Conservation (phyloP, 2,888 invertebrate genomes). For the Zelleria hepariella region DNA sequence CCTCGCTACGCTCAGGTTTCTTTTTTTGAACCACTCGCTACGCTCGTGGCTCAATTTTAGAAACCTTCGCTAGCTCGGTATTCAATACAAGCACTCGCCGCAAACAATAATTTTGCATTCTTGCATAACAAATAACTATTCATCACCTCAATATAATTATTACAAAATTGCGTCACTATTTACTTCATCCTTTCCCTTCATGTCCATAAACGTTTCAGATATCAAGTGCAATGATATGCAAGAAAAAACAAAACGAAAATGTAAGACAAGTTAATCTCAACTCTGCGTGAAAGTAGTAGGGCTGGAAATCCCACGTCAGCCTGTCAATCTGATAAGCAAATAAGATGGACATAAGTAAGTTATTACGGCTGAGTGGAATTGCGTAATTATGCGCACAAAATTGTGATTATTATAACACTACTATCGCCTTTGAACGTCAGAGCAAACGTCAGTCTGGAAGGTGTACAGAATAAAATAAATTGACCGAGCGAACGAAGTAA, state of each 20-base stretch:
- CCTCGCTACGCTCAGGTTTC: no score
- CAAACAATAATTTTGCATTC: no score
- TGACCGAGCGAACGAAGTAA: no score
- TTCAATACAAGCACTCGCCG: no score
- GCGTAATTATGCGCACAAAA: background rate
- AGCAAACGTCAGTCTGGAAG: no score
- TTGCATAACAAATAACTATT: no score
- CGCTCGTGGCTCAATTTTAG: no score
- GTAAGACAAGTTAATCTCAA: background rate
- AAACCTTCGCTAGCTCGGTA: no score
- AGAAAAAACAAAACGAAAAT: background rate
- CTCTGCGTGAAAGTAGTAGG: background rate
- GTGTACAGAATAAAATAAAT: no score
- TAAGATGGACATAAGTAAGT: background rate
- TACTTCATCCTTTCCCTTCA: conserved; percentile 2
- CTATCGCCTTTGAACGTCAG: background rate
- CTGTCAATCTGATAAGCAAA: background rate
- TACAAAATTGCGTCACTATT: background rate
- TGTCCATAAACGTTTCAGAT: conserved; percentile 4
- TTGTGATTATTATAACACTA: background rate
- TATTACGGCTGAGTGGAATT: background rate
- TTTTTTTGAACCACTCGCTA: no score
- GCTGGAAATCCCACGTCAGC: background rate
- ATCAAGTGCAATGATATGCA: background rate
- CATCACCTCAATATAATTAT: background rate